phyloP scores from a whole-genome alignment of 2,797 vertebrate genomes.

The Sebastes paucispinis region DNA sequence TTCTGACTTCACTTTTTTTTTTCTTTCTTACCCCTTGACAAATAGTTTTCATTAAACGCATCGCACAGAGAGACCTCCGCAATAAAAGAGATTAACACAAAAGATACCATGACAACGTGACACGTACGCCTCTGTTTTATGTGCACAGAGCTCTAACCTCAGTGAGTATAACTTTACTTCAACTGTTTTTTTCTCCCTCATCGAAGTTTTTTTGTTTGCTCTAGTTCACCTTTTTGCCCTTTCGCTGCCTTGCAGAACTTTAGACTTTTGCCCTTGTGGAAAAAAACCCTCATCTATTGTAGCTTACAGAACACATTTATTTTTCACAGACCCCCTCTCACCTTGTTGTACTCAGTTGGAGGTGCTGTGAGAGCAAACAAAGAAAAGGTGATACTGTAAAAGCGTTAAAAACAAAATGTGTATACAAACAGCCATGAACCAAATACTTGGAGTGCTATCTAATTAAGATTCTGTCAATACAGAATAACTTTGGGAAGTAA shows the following conservation, averaged over 20 bases:
- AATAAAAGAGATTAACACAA: slow-evolving; percentile 29
- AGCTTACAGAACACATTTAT: slow-evolving; percentile 27
- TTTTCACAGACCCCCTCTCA: slow-evolving; percentile 28
- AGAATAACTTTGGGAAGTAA: neutral
- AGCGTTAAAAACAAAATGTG: slow-evolving; percentile 1
- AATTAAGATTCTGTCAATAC: slow-evolving; percentile 18
- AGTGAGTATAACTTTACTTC: neutral
- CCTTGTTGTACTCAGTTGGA: neutral
- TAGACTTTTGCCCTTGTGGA: slow-evolving; percentile 7
- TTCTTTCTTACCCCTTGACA: slow-evolving; percentile 26
- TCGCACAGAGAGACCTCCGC: neutral
- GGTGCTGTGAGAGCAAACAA: slow-evolving; percentile 11
- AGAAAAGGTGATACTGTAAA: slow-evolving; percentile 1
- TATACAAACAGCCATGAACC: neutral
- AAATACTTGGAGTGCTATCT: neutral
- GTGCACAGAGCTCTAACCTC: neutral
- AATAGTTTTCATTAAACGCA: slow-evolving; percentile 64
- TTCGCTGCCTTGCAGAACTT: slow-evolving; percentile 30
- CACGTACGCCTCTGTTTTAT: neutral
- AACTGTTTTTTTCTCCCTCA: neutral
- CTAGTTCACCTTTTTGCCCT: slow-evolving; percentile 21
- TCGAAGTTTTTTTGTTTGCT: neutral
- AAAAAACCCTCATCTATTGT: slow-evolving; percentile 27
- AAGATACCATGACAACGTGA: slow-evolving; percentile 52
- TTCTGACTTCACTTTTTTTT: slow-evolving; percentile 24